Evolutionary conservation across 2,113 vertebrate genomes (phyloP).

Genomic region (Scatophagus argus): DNA sequence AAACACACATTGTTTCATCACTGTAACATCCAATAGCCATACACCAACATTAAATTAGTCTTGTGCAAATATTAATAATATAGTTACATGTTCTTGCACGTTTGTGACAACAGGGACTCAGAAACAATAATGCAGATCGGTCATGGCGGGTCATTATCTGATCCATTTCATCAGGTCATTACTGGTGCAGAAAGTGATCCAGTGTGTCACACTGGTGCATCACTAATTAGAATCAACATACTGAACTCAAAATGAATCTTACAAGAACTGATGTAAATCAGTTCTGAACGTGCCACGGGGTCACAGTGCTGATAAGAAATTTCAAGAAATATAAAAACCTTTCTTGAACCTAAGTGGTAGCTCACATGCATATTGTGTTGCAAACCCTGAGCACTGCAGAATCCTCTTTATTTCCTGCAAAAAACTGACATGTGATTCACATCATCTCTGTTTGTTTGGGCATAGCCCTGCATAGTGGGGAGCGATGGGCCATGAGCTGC

Average conservation of each 20-base stretch:
- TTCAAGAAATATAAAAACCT: conserved; percentile 2
- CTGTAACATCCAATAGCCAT: background rate
- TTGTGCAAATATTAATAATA: background rate
- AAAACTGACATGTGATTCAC: conserved; percentile 67
- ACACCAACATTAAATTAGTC: background rate
- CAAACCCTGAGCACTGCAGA: conserved; percentile 10
- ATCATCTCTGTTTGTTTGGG: conserved; percentile 75
- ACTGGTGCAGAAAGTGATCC: background rate
- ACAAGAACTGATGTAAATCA: conserved; percentile 1
- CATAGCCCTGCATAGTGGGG: conserved; percentile 55
- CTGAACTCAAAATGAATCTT: conserved; percentile 1
- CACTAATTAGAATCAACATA: conserved; percentile 2
- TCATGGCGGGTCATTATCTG: background rate
- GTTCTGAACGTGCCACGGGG: conserved; percentile 6
- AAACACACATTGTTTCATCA: background rate
- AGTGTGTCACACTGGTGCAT: background rate
- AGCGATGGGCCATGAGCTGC: conserved; percentile 68
- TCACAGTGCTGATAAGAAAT: background rate
- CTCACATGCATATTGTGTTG: conserved; percentile 6
- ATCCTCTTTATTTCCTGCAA: conserved; percentile 54
- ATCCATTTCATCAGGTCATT: background rate
- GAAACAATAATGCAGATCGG: background rate
- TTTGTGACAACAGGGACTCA: background rate
- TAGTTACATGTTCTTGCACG: background rate
- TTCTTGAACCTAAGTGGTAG: background rate